Percentiles rank a stretch among this genome's conserved stretches.
phyloP scores from a whole-genome alignment of 2,888 invertebrate species.

The Petrolisthes cinctipes region DNA sequence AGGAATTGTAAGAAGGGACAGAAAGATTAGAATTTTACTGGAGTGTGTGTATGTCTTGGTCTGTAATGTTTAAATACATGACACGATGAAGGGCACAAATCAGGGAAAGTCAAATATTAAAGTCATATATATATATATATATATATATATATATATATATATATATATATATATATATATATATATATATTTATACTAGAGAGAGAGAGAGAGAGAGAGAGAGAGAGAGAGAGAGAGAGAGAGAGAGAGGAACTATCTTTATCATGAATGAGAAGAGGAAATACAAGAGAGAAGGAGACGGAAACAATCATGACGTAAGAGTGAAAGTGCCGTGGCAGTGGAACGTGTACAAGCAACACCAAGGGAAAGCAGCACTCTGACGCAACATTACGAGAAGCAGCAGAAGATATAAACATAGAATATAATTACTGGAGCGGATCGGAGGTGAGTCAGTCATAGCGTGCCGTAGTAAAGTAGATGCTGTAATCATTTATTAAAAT shows the following conservation, averaged over 20 bases:
- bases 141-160: conserved; percentile 1
- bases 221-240: conserved; percentile 13
- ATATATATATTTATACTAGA: neutral
- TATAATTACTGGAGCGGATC: no score
- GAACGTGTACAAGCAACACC: neutral
- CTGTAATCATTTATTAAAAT: no score
- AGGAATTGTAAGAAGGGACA: no score
- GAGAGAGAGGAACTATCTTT: neutral
- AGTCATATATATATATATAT: neutral
- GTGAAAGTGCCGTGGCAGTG: neutral
- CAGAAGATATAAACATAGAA: no score
- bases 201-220: neutral
- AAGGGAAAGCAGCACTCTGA: neutral
- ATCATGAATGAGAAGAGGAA: neutral
- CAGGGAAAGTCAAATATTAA: neutral
- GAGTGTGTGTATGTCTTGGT: no score
- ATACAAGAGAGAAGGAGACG: neutral
- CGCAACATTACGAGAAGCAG: neutral
- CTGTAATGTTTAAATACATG: no score
- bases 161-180: conserved; percentile 1
- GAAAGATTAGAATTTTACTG: no score
- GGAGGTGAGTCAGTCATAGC: neutral
- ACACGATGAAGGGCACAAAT: no score
- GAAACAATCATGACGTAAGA: neutral
- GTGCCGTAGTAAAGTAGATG: no score